Conservation (phyloP, 2,113 vertebrate genomes). For the Lathamus discolor region DNA sequence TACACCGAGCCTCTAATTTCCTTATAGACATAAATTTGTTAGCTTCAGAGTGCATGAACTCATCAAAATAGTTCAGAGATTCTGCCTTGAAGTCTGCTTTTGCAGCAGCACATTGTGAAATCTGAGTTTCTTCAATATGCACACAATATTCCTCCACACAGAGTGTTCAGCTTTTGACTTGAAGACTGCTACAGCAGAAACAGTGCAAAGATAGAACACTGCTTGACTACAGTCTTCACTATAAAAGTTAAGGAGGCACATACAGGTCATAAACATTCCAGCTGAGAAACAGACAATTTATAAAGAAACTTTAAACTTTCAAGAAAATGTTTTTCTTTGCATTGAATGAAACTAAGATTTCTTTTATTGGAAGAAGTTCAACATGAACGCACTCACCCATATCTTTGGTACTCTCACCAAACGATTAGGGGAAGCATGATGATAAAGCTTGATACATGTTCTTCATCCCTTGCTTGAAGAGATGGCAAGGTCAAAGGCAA, state of each 20-base stretch:
- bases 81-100: conserved; percentile 10
- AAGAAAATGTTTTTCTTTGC: not conserved
- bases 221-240: not conserved
- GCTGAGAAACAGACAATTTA: not conserved
- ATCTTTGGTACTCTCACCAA: not conserved
- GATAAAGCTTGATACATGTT: not conserved
- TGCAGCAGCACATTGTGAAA: not conserved
- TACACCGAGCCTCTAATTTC: not conserved
- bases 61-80: not conserved
- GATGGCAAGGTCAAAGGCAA: not conserved
- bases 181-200: not conserved
- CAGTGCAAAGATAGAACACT: rapidly evolving
- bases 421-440: not conserved
- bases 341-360: not conserved
- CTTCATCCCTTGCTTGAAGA: not conserved
- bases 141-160: not conserved
- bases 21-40: not conserved
- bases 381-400: not conserved
- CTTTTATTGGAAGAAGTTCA: not conserved
- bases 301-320: not conserved
- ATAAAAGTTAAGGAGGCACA: not conserved
- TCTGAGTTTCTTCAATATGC: not conserved
- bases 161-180: not conserved
- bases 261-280: not conserved
- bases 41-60: not conserved